Conservation (phyloP, 2,113 vertebrate genomes). For the Psephotus haematonotus region DNA sequence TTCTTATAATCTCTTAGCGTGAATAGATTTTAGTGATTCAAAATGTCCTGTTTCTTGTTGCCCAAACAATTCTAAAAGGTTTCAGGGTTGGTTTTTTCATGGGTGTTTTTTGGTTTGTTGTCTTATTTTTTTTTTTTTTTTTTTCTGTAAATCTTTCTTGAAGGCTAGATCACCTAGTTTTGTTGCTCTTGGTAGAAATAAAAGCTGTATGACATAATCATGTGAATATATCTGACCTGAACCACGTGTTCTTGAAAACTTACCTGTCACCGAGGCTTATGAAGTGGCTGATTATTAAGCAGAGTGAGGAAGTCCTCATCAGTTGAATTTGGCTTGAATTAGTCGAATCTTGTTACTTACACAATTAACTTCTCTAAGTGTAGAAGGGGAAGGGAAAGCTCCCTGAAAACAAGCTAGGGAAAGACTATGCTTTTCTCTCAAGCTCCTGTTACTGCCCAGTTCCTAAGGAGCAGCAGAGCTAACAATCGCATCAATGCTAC, state of each 20-base stretch:
- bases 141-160: not conserved
- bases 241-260: not conserved
- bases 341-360: not conserved
- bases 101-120: too few relatives aligned
- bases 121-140: not conserved
- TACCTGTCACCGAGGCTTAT: not conserved
- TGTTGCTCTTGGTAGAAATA: not conserved
- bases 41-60: not conserved
- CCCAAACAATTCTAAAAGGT: not conserved
- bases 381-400: not conserved
- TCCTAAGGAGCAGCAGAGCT: not conserved
- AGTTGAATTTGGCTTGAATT: not conserved
- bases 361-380: not conserved
- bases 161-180: not conserved
- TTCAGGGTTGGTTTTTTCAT: not conserved
- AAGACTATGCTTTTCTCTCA: not conserved
- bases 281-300: not conserved
- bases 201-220: not conserved
- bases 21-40: not conserved
- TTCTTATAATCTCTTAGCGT: accelerated
- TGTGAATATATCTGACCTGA: not conserved
- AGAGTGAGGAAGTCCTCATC: not conserved
- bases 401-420: not conserved
- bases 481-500: not conserved
- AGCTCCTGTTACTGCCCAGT: not conserved